Base-by-base conservation (phyloP, 2,888 invertebrate genomes). In the Oscheius myriophilus region DNA sequence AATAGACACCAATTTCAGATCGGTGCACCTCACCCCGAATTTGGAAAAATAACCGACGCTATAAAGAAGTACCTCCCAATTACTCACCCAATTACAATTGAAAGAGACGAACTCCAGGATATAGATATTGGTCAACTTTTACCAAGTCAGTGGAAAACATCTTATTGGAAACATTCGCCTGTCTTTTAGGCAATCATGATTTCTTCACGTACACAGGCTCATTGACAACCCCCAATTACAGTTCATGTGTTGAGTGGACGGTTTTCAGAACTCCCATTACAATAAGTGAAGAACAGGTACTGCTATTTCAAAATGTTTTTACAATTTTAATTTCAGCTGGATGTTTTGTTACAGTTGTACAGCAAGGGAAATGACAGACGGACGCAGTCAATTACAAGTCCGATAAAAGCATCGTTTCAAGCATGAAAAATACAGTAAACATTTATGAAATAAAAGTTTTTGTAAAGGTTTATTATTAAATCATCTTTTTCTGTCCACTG, bases 171-270 rank as follows among this genome's bases (percentile, higher is more conserved):
- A 55, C 14, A 33, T n/a, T 41, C n/a, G 18, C 2, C 18, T 11
- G 11, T 49, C 2, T 25, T 54, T 23, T 58, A 67, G 82, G 77
- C 25, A 66, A 77, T 49, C 74, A 75, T 59, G 86, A 87, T 64
- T 87, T 83, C 76, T 87, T 87, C 82, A 87, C 86, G 0, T 87
- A 87, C 69, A 80, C 83, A 21, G 87, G 87, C 14, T 87, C 87
- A 0, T 75, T 87, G 55, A 87, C 87, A 12, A 85, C 86, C n/a
- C 87, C 87, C n/a, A 87, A 87, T 14, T 87, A 83, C 75, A 82
- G 76, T 54, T 87, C 87, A 70, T 85, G 86, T 58, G 87, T 87
- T 42, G 84, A 84, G 41, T 87, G 87, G 87, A 87, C 87, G 12
- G 71, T 87, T 4, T 82, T 87, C 57, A 78, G 86, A 12, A 84